Base-by-base conservation (phyloP, 2,888 invertebrate genomes). In the Drosophila vallismaia region DNA sequence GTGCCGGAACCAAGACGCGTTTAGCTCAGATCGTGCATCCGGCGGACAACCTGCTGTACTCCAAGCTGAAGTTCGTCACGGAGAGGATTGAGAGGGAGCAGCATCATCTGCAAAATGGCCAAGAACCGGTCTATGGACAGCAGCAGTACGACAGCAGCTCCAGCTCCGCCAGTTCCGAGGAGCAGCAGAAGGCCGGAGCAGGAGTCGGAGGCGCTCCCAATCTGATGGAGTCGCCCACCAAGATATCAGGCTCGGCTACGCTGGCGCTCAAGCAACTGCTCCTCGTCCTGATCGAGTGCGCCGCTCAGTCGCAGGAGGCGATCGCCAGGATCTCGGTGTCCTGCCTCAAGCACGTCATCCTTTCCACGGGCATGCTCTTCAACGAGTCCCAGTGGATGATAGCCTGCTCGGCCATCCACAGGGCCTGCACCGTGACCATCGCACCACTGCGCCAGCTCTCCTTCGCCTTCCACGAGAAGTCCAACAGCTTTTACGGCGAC, bases 401-500 rank as follows among this genome's bases (percentile, higher is more conserved):
- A 29, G 94, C 96, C 53, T 96, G 96, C 64, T 94, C 95, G 46
- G 96, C 96, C 46, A 94, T 98, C 62, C 96, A 96, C 84, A 94
- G 96, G 84, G 97, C 97, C 31, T 96, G 97, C 80, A 95, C 95
- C 33, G 94, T 96, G n/a, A 97, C 97, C 52, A 94, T 98, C 56
- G 95, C 96, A 75, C 97, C 97, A 36, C 91, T 98, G 57, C 95
- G 96, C 74, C 97, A 97, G 92, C 93, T 99, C 40, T 97, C 97
- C 62, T 94, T 96, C 86, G 97, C 97, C 38, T 99, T 98, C 90
- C 95, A 97, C 84, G 95, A 96, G 80, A 95, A 97, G 88, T 98
- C 98, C 0, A 96, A 97, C 85, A 98, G 97, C 89, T 98, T 98
- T 92, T 98, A 98, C 90, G 98, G 98, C 0, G 98, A 98, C 91